phyloP scores from a whole-genome alignment of 2,797 vertebrate species.

The Tinamus major region DNA sequence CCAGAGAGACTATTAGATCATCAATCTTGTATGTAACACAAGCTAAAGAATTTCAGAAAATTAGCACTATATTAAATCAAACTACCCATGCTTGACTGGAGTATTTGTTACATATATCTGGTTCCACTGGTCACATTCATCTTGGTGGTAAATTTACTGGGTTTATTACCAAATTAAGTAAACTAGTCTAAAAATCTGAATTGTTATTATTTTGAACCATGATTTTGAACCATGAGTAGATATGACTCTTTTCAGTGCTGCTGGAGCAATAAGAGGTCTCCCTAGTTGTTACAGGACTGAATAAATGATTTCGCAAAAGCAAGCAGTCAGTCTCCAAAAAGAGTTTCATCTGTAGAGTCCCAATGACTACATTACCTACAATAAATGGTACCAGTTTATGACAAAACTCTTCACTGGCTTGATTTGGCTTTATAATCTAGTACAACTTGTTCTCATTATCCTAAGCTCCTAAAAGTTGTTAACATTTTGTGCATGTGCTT shows the following conservation, averaged over 20 bases:
- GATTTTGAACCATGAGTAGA: background rate
- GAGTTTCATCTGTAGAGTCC: background rate
- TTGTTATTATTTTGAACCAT: background rate
- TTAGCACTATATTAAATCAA: background rate
- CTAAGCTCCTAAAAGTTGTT: background rate
- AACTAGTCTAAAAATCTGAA: background rate
- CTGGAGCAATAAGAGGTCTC: background rate
- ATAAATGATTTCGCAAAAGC: background rate
- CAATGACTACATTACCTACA: background rate
- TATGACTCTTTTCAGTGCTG: background rate
- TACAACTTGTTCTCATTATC: background rate
- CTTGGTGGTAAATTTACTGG: background rate
- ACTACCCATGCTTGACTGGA: background rate
- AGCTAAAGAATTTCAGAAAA: background rate
- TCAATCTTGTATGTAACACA: background rate
- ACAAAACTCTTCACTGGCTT: background rate
- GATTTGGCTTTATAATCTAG: background rate
- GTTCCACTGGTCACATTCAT: background rate
- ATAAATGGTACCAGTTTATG: background rate
- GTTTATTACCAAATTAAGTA: background rate
- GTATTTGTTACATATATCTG: background rate
- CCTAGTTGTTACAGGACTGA: background rate
- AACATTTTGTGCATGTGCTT: background rate
- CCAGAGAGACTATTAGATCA: fast-evolving
- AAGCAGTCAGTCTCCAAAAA: background rate